These are phyloP conservation scores for Mormyrops attenuatus DNA, from an alignment of 2,797 vertebrate species.

Conservation along the genomic window DNA sequence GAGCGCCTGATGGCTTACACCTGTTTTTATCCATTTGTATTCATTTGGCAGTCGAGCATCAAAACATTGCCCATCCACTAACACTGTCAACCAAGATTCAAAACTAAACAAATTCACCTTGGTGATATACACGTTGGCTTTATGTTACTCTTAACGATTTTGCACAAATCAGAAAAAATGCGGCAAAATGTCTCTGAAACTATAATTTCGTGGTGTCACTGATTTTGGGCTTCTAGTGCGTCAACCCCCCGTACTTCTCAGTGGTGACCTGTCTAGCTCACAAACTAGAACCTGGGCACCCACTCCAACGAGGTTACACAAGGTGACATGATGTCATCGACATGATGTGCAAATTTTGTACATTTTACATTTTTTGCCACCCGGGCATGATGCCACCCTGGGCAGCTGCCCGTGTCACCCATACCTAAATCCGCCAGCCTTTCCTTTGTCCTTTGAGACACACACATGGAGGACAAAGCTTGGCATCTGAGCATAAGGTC, in stretches of 20 bases:
- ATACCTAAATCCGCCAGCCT: neutral
- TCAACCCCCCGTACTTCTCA: neutral
- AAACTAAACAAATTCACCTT: neutral
- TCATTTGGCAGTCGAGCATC: neutral
- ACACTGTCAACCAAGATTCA: neutral
- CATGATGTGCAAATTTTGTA: neutral
- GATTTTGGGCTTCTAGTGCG: neutral
- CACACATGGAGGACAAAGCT: neutral
- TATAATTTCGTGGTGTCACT: neutral
- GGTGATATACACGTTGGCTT: neutral
- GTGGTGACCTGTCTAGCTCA: neutral
- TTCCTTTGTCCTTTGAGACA: neutral
- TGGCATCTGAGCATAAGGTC: neutral
- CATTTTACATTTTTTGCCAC: neutral
- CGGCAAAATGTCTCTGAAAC: neutral
- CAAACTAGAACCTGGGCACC: neutral
- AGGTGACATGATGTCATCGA: neutral
- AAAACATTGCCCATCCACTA: neutral
- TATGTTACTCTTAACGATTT: neutral
- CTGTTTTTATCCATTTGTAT: neutral
- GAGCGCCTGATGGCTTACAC: neutral
- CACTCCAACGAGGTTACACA: neutral
- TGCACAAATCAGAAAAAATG: neutral
- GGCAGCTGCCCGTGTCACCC: neutral
- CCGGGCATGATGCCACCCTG: neutral